These are phyloP conservation scores for Oxyteleia sp. DNA, from an alignment of 2,888 invertebrate species.

Conservation along the genomic window DNA sequence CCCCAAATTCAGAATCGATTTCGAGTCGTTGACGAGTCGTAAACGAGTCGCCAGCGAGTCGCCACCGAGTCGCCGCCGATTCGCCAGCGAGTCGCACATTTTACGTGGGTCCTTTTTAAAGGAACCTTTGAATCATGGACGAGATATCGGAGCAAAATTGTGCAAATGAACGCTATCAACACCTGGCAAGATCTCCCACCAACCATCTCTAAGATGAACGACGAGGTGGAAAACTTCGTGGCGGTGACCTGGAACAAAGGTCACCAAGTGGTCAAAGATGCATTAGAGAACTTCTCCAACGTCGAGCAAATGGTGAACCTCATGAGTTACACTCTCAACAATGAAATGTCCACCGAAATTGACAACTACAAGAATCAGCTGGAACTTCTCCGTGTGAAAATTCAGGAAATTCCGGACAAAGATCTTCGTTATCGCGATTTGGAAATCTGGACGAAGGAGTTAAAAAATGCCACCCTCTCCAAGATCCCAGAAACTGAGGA, in stretches of 20 bases:
- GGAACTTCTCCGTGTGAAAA: background rate
- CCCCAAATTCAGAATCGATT: no score
- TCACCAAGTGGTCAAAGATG: background rate
- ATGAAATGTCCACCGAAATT: background rate
- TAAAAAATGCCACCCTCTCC: background rate
- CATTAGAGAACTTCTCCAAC: background rate
- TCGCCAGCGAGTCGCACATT: no score
- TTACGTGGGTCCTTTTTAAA: no score
- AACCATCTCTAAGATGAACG: background rate
- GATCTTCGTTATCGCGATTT: background rate
- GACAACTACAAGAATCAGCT: background rate
- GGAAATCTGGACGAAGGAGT: slow-evolving; percentile 1
- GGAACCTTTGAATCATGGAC: no score
- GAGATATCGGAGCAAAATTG: background rate
- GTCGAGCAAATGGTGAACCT: background rate
- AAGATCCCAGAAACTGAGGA: background rate
- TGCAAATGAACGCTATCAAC: slow-evolving; percentile 5
- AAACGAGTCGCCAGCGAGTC: no score
- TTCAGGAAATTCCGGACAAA: background rate
- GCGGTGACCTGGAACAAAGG: background rate
- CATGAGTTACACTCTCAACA: background rate
- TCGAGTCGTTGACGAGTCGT: no score
- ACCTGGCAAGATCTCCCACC: slow-evolving; percentile 2
- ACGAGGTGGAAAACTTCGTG: background rate
- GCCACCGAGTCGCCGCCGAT: no score